Evolutionary conservation across 1,140 invertebrate species (phyloP).

Genomic region (Drosophila paulistorum): DNA sequence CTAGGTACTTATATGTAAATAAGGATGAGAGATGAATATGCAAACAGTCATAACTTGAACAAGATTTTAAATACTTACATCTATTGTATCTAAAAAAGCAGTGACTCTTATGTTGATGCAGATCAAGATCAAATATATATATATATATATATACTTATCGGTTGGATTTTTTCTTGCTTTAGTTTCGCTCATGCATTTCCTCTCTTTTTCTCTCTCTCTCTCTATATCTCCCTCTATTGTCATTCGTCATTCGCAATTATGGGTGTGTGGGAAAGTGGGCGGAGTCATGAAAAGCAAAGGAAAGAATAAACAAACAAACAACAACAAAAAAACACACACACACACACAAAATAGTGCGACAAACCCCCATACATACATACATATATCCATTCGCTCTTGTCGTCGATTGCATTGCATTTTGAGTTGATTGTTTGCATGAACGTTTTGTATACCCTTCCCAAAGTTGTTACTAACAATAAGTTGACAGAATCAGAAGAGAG

Average conservation of each 20-base stretch:
- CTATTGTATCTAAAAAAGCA: too few species aligned
- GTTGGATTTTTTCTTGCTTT: neutral
- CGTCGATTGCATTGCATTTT: neutral
- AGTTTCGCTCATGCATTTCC: neutral
- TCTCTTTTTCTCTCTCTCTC: neutral
- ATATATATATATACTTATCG: neutral
- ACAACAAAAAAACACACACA: constrained; percentile 10
- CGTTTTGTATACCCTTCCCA: constrained; percentile 4
- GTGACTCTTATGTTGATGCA: neutral
- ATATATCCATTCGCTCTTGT: neutral
- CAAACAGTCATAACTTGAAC: too few species aligned
- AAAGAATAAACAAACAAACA: constrained; percentile 31
- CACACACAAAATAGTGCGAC: constrained; percentile 27
- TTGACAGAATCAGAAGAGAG: too few species aligned
- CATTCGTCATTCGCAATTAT: constrained; percentile 53
- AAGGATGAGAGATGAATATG: too few species aligned
- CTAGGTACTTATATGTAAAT: too few species aligned
- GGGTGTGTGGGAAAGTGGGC: constrained; percentile 68
- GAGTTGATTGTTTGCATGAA: neutral
- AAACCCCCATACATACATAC: neutral
- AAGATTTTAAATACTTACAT: too few species aligned
- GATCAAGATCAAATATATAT: neutral
- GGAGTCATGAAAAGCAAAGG: constrained; percentile 31
- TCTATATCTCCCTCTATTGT: neutral
- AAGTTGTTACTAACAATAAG: neutral